Evolutionary conservation across 2,797 vertebrate species (phyloP).

Genomic region (Muscicapa comitata): DNA sequence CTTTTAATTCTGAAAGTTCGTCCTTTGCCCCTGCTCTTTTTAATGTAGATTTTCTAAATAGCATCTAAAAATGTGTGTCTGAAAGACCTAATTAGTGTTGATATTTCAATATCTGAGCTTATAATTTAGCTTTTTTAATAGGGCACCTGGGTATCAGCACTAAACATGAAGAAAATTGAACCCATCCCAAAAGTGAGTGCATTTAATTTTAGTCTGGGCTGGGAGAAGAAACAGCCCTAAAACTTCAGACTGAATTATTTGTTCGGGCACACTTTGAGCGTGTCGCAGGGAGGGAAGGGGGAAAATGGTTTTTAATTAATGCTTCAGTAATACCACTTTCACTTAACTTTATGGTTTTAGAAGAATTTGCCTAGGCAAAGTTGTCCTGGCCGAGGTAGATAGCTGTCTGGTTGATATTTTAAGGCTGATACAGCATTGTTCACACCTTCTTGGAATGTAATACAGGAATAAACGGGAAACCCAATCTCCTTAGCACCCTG

Average conservation of each 20-base stretch:
- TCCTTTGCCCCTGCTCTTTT: neutral
- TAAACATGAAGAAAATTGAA: neutral
- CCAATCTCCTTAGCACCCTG: neutral
- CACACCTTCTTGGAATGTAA: slow-evolving; percentile 49
- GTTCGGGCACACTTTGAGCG: neutral
- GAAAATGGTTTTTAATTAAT: neutral
- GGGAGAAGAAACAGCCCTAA: neutral
- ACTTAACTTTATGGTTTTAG: neutral
- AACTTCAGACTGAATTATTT: neutral
- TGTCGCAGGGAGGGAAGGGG: neutral
- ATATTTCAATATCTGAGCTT: slow-evolving; percentile 9
- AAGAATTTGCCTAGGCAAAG: neutral
- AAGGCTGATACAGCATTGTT: slow-evolving; percentile 36
- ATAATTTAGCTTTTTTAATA: neutral
- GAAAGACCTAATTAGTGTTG: slow-evolving; percentile 5
- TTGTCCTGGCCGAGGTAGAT: neutral
- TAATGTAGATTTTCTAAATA: neutral
- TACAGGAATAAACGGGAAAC: slow-evolving; percentile 33
- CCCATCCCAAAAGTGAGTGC: neutral
- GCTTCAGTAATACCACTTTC: neutral
- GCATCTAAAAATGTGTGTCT: neutral
- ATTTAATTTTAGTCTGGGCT: neutral
- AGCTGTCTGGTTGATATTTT: neutral
- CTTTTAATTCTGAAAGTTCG: neutral
- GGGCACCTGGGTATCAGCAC: neutral